phyloP scores from a whole-genome alignment of 2,797 vertebrate genomes.

The Poeciliopsis infans region DNA sequence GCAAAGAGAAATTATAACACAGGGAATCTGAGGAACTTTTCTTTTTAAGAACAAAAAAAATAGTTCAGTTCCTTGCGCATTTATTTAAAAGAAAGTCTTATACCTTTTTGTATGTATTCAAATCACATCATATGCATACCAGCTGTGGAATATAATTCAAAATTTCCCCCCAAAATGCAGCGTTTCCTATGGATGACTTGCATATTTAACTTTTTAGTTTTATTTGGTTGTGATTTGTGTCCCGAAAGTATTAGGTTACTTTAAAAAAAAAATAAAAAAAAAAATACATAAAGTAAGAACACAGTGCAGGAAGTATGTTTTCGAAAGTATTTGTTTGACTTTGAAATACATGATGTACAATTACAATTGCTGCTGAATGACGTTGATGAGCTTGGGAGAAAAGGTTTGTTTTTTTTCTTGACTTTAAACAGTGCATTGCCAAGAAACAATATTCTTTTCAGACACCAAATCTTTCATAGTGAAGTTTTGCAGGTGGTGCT shows the following conservation, averaged over 20 bases:
- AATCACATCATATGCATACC: slow-evolving; percentile 2
- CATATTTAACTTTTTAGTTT: slow-evolving; percentile 49
- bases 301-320: slow-evolving; percentile 20
- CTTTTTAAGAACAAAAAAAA: background rate
- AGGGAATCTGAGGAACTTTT: background rate
- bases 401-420: slow-evolving; percentile 9
- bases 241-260: slow-evolving; percentile 26
- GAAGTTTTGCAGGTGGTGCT: slow-evolving; percentile 45
- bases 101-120: background rate
- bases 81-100: slow-evolving; percentile 9
- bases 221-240: slow-evolving; percentile 23
- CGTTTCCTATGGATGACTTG: slow-evolving; percentile 24
- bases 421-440: slow-evolving; percentile 5
- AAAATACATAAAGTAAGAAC: slow-evolving; percentile 11
- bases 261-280: background rate
- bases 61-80: background rate
- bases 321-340: slow-evolving; percentile 26
- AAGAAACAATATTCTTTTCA: slow-evolving; percentile 2
- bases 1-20: background rate
- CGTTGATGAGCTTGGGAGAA: background rate
- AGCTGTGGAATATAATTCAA: slow-evolving; percentile 2
- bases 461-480: slow-evolving; percentile 22
- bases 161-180: slow-evolving; percentile 4
- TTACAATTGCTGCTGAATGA: slow-evolving; percentile 23
- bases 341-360: slow-evolving; percentile 14